These are phyloP conservation scores for Silurus aristotelis DNA, from an alignment of 2,797 vertebrate species.

Conservation along the genomic window DNA sequence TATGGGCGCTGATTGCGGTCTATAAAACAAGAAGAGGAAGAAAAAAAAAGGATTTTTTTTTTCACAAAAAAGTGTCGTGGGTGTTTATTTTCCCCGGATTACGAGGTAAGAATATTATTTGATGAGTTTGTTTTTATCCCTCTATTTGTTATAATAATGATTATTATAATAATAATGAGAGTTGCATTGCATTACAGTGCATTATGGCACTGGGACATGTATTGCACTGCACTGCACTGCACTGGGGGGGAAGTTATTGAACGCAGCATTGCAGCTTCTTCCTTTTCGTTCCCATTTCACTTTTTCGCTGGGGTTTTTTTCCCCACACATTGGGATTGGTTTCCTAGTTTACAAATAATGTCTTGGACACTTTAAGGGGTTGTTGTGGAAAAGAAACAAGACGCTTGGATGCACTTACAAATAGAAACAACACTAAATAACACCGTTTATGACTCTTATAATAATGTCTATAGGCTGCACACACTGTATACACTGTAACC, in stretches of 20 bases:
- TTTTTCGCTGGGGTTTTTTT: background rate
- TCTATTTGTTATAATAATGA: no score
- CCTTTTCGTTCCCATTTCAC: background rate
- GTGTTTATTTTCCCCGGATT: no score
- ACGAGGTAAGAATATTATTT: no score
- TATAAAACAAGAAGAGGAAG: background rate
- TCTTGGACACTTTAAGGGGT: background rate
- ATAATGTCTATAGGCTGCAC: background rate
- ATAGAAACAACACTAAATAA: no score
- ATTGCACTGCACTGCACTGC: background rate
- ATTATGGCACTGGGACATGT: no score
- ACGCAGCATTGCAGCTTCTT: slow-evolving; percentile 31
- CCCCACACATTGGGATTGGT: no score
- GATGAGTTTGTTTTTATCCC: no score
- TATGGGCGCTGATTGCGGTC: slow-evolving; percentile 17
- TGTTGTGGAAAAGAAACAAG: no score
- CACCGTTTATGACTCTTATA: no score
- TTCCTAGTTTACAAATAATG: background rate
- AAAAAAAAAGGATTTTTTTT: background rate
- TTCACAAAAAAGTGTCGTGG: no score
- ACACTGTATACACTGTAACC: background rate
- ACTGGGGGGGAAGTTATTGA: slow-evolving; percentile 54
- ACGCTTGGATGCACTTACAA: no score
- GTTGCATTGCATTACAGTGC: background rate
- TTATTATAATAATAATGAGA: background rate